These are phyloP conservation scores for Brevipalpus yothersi DNA, from an alignment of 1,140 invertebrate species.

Conservation along the genomic window DNA sequence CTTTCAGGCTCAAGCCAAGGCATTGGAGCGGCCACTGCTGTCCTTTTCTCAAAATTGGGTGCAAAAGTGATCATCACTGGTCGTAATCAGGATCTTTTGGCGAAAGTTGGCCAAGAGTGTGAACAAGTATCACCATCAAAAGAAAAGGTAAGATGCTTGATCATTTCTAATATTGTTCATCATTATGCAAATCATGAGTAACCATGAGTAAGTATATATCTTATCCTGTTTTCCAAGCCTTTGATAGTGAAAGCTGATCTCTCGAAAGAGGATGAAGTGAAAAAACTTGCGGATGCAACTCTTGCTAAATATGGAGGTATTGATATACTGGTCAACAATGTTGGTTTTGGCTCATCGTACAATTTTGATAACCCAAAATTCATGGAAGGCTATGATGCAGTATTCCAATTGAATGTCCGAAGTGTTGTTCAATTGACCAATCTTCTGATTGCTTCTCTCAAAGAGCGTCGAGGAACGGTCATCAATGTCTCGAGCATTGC, in stretches of 20 bases:
- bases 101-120: constrained; percentile 35
- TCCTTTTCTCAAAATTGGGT: constrained; percentile 41
- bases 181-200: not conserved
- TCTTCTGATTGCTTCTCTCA: constrained; percentile 51
- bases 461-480: constrained; percentile 48
- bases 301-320: constrained; percentile 54
- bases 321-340: constrained; percentile 51
- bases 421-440: constrained; percentile 55
- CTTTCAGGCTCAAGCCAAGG: constrained; percentile 40
- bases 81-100: constrained; percentile 38
- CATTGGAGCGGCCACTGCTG: constrained; percentile 53
- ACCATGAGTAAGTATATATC: not conserved
- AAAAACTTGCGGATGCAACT: constrained; percentile 47
- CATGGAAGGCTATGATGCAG: constrained; percentile 47
- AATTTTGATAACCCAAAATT: constrained; percentile 29
- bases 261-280: constrained; percentile 43
- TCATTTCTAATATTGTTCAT: not conserved
- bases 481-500: constrained; percentile 76
- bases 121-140: constrained; percentile 22
- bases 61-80: constrained; percentile 42
- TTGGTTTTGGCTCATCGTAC: constrained; percentile 42
- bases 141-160: not conserved
- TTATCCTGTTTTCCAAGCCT: not conserved
- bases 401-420: constrained; percentile 13
- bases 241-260: constrained; percentile 51